Percentiles rank a stretch among this genome's conserved stretches.
Conservation (phyloP, 2,113 vertebrate species). For the Phoxinus phoxinus region DNA sequence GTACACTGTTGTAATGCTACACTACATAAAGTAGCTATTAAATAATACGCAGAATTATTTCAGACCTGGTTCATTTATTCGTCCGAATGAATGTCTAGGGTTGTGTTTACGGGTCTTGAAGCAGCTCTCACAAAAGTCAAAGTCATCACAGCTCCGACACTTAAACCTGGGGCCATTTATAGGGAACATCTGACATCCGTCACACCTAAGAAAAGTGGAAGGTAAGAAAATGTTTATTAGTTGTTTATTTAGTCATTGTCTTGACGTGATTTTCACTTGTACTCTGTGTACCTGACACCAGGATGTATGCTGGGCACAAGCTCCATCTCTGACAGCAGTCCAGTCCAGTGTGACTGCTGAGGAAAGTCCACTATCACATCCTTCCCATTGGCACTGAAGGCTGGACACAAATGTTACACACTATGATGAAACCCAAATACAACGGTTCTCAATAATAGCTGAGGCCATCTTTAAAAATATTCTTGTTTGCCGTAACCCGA, state of each 20-base stretch:
- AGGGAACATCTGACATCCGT: constrained; percentile 98
- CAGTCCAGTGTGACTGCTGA: constrained; percentile 98
- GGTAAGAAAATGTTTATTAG: background rate
- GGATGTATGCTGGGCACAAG: constrained; percentile 95
- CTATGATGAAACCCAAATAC: background rate
- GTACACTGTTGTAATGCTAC: background rate
- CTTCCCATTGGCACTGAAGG: constrained; percentile 98
- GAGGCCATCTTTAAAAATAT: too few relatives aligned
- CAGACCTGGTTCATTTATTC: constrained; percentile 89
- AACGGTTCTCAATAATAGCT: background rate
- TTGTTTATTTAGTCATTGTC: background rate
- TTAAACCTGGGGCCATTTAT: constrained; percentile 96
- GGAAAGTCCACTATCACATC: constrained; percentile 98
- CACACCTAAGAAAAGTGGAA: constrained; percentile 79
- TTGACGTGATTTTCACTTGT: background rate
- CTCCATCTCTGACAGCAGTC: constrained; percentile 96
- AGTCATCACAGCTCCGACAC: constrained; percentile 96
- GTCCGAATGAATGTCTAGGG: constrained; percentile 90
- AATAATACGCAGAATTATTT: background rate
- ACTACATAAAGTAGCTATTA: background rate
- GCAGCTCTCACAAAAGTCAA: constrained; percentile 97
- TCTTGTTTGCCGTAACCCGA: too few relatives aligned
- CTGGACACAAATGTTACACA: constrained; percentile 68
- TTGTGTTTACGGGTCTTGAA: constrained; percentile 97
- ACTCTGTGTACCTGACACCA: constrained; percentile 84